Evolutionary conservation across 2,888 invertebrate species (phyloP), one percentile per base, ranked within the genome.

Genomic region (Torymus auratus): DNA sequence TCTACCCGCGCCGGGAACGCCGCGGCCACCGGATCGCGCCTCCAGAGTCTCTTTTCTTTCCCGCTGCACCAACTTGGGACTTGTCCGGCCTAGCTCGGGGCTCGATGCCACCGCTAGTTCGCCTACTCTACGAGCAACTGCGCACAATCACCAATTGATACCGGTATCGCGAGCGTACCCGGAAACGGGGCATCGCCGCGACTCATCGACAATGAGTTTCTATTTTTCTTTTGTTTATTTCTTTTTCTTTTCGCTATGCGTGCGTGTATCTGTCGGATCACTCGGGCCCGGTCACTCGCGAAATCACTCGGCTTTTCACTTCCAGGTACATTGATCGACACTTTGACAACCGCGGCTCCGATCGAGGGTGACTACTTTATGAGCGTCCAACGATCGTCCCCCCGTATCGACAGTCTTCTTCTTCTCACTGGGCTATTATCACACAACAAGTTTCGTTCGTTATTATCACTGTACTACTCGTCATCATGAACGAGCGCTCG

Each of bases 131-230:
- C 61, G 65, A 78, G 5, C 5, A 72, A 61, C 65, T 78, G 58
- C 55, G 41, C 73, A 73, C 78, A 69, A 79, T 67, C 80, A 76
- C 80, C 53, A 58, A 65, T 23, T 15, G 67, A 50, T 73, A 78
- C 72, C 81, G 81, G 74, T 70, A 78, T 23, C 81, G 81, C 81
- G 76, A 81, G 60, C 86, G 86, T 60, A 84, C 85, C 82, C 86
- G 85, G 80, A 83, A 85, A 78, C 87, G 84, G 85, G 85, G 81
- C 86, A 87, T 88, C 82, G 84, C 85, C 84, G 78, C 80, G 73
- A 41, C 71, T 65, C 74, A 67, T 53, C 77, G 58, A 71, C 60
- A 28, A 72, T 28, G 58, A 81, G 80, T 62, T 60, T 71, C 56
- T 82, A 28, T 28, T 2, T 28, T 28, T 28, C 1, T 28, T 5